phyloP scores from a whole-genome alignment of 1,140 invertebrate genomes.

The Eumaeus atala region DNA sequence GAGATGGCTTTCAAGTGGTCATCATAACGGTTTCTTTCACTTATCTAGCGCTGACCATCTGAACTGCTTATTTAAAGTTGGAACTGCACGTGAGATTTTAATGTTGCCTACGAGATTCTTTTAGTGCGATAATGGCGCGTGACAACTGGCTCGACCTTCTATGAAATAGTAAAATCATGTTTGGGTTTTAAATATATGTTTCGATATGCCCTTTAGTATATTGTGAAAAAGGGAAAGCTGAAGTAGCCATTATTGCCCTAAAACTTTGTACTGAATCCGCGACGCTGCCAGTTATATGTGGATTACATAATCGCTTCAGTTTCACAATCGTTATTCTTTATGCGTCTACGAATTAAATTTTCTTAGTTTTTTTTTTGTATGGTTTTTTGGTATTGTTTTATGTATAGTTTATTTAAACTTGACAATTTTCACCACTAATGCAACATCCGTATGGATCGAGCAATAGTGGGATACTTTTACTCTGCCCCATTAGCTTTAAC shows the following conservation, averaged over 20 bases:
- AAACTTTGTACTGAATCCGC: neutral
- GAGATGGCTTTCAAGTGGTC: slow-evolving; percentile 42
- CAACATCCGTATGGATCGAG: too few species aligned
- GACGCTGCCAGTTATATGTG: too few species aligned
- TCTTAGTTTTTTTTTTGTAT: too few species aligned
- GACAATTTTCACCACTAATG: too few species aligned
- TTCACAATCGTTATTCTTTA: too few species aligned
- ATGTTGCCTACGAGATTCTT: slow-evolving; percentile 55
- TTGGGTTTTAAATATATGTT: slow-evolving; percentile 39
- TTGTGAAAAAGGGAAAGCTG: neutral
- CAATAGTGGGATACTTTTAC: too few species aligned
- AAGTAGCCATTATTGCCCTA: neutral
- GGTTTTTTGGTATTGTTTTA: too few species aligned
- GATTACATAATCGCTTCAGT: too few species aligned
- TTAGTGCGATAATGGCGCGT: slow-evolving; percentile 62
- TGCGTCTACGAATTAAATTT: too few species aligned
- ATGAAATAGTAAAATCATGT: slow-evolving; percentile 44
- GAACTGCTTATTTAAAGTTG: slow-evolving; percentile 64
- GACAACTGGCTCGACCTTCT: slow-evolving; percentile 66
- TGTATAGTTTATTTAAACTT: too few species aligned
- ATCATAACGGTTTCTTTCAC: slow-evolving; percentile 71
- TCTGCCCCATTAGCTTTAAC: too few species aligned
- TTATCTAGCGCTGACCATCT: slow-evolving; percentile 63
- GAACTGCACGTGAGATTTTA: slow-evolving; percentile 64
- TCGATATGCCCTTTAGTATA: slow-evolving; percentile 36